Conservation (phyloP, 64 coral and sea anemone species). For the Pocillopora damicornis region DNA sequence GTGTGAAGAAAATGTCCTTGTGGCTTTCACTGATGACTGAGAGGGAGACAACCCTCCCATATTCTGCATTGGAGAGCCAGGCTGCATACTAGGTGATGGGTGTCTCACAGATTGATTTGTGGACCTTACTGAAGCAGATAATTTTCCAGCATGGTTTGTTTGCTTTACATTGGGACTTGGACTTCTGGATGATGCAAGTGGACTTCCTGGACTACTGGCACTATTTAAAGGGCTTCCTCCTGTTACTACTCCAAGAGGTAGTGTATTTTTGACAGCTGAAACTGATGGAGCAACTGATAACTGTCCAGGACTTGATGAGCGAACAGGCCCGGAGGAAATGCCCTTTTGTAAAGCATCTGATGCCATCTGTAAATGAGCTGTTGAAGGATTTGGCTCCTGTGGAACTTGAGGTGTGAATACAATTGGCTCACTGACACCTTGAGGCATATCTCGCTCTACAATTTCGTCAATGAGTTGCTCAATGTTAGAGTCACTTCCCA, state of each 20-base stretch:
- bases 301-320: neutral
- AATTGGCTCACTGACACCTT: slow-evolving; percentile 77
- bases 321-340: neutral
- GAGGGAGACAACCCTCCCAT: neutral
- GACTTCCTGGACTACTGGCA: slow-evolving; percentile 24
- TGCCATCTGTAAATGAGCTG: slow-evolving; percentile 35
- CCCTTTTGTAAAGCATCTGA: slow-evolving; percentile 4
- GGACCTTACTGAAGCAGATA: neutral
- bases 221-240: slow-evolving; percentile 32
- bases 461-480: slow-evolving; percentile 93
- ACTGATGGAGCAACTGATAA: neutral
- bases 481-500: slow-evolving; percentile 67
- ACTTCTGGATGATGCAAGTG: slow-evolving; percentile 32
- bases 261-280: neutral
- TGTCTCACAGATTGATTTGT: slow-evolving; percentile 15
- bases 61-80: slow-evolving; percentile 20
- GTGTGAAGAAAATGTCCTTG: neutral
- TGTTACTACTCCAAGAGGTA: neutral
- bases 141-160: slow-evolving; percentile 33
- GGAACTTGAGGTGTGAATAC: slow-evolving; percentile 61
- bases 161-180: slow-evolving; percentile 22
- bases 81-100: neutral
- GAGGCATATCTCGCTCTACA: slow-evolving; percentile 94
- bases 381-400: slow-evolving; percentile 37
- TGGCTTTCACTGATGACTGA: slow-evolving; percentile 6